These are phyloP conservation scores for Pagetopsis macropterus DNA, from an alignment of 2,797 vertebrate species.

Conservation along the genomic window DNA sequence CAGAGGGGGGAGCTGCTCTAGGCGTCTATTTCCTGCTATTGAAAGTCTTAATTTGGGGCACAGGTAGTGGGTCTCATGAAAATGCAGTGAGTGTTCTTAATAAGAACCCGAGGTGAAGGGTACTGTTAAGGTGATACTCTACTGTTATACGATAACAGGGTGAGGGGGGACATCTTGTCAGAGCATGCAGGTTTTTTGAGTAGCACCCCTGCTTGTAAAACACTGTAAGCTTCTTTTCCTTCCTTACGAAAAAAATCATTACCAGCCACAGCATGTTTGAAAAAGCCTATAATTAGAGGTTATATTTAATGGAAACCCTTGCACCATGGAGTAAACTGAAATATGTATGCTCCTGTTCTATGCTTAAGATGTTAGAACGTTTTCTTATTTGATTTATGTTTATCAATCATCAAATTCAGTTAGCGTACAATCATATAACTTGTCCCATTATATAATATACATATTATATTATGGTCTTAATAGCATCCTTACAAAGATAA, in stretches of 20 bases:
- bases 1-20: conserved; percentile 33
- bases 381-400: too few relatives aligned
- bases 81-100: conserved; percentile 56
- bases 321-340: neutral
- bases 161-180: conserved; percentile 51
- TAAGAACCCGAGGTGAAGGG: conserved; percentile 52
- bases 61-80: conserved; percentile 49
- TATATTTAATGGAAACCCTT: conserved; percentile 17
- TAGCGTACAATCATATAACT: too few relatives aligned
- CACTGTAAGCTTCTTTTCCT: conserved; percentile 47
- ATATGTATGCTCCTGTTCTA: neutral
- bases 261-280: conserved; percentile 37
- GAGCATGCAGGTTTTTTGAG: conserved; percentile 37
- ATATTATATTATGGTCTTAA: too few relatives aligned
- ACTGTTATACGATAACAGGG: conserved; percentile 40
- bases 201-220: conserved; percentile 58
- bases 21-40: conserved; percentile 44
- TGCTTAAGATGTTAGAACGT: neutral
- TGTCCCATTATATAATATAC: too few relatives aligned
- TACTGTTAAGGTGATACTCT: conserved; percentile 46
- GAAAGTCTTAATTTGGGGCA: conserved; percentile 63
- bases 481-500: neutral
- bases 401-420: too few relatives aligned
- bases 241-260: conserved; percentile 41
- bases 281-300: conserved; percentile 10